Conservation (phyloP, 2,888 invertebrate species). For the Antheraea yamamai region DNA sequence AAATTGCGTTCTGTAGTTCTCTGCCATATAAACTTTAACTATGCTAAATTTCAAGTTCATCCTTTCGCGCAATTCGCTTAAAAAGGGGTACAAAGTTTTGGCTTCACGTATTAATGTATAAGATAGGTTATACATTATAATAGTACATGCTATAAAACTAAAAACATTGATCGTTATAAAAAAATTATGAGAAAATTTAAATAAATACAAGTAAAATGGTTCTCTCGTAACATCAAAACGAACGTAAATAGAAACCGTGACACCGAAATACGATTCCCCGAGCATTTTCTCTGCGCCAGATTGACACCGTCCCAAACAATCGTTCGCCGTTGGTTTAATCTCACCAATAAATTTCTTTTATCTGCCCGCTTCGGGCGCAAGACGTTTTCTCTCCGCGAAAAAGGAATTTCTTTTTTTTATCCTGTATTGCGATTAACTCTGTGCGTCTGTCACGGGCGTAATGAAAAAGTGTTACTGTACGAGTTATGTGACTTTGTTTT, state of each 20-base stretch:
- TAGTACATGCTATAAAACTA: neutral
- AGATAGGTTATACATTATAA: too few species aligned
- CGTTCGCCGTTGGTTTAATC: constrained; percentile 61
- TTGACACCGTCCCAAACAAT: constrained; percentile 71
- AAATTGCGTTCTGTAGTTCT: too few species aligned
- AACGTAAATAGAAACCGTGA: constrained; percentile 9
- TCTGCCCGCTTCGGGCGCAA: constrained; percentile 25
- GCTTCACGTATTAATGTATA: too few species aligned
- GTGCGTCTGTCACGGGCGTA: constrained; percentile 19
- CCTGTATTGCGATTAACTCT: constrained; percentile 32
- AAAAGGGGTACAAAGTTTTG: too few species aligned
- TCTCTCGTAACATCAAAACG: neutral
- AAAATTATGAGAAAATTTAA: neutral
- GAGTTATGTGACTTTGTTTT: constrained; percentile 10
- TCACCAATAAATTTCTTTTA: constrained; percentile 69
- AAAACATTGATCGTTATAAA: neutral
- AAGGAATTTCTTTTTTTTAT: constrained; percentile 27
- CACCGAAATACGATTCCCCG: constrained; percentile 15
- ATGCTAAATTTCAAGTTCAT: too few species aligned
- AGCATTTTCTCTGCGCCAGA: constrained; percentile 41
- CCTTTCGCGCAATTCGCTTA: too few species aligned
- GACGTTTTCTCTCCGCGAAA: constrained; percentile 16
- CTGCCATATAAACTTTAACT: too few species aligned
- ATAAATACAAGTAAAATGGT: neutral
- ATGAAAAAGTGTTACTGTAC: constrained; percentile 20